Evolutionary conservation across 1,140 invertebrate genomes (phyloP).

Genomic region (Mamestra configurata): DNA sequence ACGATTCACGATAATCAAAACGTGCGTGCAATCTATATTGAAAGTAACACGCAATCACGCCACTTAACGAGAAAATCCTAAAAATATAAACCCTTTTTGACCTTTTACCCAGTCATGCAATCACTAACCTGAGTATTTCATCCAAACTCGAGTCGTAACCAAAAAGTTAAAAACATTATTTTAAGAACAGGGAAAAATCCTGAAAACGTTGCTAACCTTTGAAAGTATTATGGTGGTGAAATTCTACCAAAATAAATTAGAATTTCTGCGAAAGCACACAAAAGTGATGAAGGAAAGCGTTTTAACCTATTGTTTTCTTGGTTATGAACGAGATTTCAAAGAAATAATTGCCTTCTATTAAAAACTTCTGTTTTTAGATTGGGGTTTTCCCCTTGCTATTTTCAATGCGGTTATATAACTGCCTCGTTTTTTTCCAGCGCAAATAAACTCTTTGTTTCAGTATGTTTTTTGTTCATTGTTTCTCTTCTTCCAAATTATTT

Average conservation of each 20-base stretch:
- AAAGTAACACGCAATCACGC: background rate
- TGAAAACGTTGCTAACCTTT: background rate
- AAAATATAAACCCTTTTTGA: background rate
- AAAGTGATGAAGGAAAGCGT: background rate
- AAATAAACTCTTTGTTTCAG: background rate
- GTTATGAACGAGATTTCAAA: conserved; percentile 11
- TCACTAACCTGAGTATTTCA: background rate
- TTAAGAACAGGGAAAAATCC: conserved; percentile 3
- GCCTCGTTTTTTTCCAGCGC: background rate
- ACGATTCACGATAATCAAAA: background rate
- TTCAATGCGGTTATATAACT: background rate
- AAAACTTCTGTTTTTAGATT: conserved; percentile 1
- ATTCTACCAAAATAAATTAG: conserved; percentile 4
- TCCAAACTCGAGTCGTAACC: background rate
- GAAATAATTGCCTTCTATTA: background rate
- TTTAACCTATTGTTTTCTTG: conserved; percentile 1
- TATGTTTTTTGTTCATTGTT: background rate
- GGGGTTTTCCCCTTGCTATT: background rate
- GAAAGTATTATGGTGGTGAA: background rate
- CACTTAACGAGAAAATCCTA: background rate
- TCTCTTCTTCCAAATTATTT: background rate
- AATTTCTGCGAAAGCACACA: background rate
- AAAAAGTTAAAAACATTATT: background rate
- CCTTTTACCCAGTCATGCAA: background rate
- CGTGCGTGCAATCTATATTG: background rate